Evolutionary conservation across 1,140 invertebrate species (phyloP).

Genomic region (Bemisia tabaci): DNA sequence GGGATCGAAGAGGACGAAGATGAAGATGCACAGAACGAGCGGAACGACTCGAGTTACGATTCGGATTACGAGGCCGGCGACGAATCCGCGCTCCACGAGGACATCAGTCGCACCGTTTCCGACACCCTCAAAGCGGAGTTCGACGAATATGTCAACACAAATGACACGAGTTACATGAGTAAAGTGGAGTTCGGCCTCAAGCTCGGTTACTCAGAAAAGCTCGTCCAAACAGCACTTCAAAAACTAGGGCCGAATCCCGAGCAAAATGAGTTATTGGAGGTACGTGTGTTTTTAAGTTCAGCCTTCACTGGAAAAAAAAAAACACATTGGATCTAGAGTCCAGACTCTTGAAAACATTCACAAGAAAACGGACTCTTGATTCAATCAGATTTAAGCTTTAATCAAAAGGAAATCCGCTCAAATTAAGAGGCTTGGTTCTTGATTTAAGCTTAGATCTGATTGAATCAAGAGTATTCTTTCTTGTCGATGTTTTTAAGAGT

Average conservation of each 20-base stretch:
- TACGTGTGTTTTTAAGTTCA: conserved; percentile 31
- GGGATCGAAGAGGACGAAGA: conserved; percentile 10
- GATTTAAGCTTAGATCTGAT: no score
- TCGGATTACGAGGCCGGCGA: conserved; percentile 64
- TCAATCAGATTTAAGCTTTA: no score
- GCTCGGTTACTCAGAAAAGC: conserved; percentile 75
- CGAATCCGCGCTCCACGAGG: conserved; percentile 41
- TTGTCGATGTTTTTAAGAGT: no score
- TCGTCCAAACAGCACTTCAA: conserved; percentile 67
- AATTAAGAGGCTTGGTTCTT: no score
- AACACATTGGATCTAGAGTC: no score
- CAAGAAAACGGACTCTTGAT: no score
- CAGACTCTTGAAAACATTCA: no score
- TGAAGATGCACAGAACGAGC: conserved; percentile 31
- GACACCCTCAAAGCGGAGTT: conserved; percentile 73
- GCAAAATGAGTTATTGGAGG: conserved; percentile 73
- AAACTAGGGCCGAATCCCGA: conserved; percentile 69
- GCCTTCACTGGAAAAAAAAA: no score
- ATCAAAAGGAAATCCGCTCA: no score
- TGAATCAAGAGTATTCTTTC: no score
- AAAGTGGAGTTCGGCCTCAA: conserved; percentile 70
- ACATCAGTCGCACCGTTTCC: conserved; percentile 63
- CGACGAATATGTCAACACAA: conserved; percentile 49
- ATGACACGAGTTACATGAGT: conserved; percentile 29
- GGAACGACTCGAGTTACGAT: conserved; percentile 76